phyloP scores from a whole-genome alignment of 2,888 invertebrate genomes.

The Hirtodrosophila alboralis region DNA sequence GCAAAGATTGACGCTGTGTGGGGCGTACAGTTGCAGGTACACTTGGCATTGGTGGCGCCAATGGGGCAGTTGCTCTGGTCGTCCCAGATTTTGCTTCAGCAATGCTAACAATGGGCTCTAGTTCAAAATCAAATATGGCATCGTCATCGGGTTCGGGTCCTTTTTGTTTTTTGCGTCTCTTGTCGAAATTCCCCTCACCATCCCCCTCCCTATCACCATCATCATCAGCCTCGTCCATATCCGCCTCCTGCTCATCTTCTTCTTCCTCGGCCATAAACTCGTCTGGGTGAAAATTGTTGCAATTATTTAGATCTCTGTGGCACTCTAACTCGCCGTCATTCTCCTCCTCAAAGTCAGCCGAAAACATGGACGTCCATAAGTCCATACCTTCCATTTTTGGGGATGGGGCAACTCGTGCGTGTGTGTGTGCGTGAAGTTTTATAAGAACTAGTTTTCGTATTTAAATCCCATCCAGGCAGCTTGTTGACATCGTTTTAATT shows the following conservation, averaged over 20 bases:
- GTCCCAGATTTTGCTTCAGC: constrained; percentile 34
- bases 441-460: constrained; percentile 69
- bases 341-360: constrained; percentile 68
- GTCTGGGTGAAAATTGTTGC: constrained; percentile 30
- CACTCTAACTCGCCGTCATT: constrained; percentile 33
- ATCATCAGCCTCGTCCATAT: constrained; percentile 29
- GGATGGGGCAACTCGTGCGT: constrained; percentile 23
- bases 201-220: constrained; percentile 24
- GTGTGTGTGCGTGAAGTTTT: constrained; percentile 52
- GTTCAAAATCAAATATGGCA: constrained; percentile 77
- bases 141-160: constrained; percentile 70
- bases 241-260: constrained; percentile 38
- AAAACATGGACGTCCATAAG: constrained; percentile 81
- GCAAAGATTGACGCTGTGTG: constrained; percentile 41
- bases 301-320: constrained; percentile 25
- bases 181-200: constrained; percentile 6
- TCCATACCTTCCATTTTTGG: constrained; percentile 78
- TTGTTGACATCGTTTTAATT: constrained; percentile 23
- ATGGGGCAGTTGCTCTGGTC: constrained; percentile 4
- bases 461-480: constrained; percentile 44
- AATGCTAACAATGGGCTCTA: constrained; percentile 58
- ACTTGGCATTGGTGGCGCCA: constrained; percentile 42
- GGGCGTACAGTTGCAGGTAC: constrained; percentile 32
- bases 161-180: constrained; percentile 15
- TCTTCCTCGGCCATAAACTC: constrained; percentile 49